These are phyloP conservation scores for Caretta caretta DNA, from an alignment of 2,113 vertebrate genomes.

Conservation along the genomic window DNA sequence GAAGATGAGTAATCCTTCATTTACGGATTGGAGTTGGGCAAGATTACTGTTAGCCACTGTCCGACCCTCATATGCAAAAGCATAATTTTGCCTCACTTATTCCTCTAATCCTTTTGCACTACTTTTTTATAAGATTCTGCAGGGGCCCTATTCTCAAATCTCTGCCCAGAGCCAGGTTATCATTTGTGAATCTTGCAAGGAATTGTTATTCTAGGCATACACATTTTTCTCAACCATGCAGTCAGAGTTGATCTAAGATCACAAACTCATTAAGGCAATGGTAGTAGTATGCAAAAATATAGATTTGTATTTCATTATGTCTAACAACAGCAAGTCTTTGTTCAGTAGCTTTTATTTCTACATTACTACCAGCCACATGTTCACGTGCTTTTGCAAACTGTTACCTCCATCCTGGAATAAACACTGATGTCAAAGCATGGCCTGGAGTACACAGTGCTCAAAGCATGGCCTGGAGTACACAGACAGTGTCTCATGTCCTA, in stretches of 20 bases:
- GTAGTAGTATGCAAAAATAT: background rate
- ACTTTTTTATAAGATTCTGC: background rate
- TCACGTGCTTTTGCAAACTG: background rate
- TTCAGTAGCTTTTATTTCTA: conserved; percentile 10
- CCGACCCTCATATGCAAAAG: background rate
- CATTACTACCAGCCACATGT: background rate
- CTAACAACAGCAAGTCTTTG: conserved; percentile 2
- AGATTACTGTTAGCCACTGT: background rate
- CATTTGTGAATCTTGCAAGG: background rate
- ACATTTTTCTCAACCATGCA: background rate
- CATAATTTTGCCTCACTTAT: background rate
- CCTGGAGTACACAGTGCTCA: background rate
- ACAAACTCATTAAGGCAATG: background rate
- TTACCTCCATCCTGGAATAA: background rate
- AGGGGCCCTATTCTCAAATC: background rate
- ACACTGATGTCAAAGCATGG: background rate
- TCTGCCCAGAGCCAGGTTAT: background rate
- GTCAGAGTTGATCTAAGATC: conserved; percentile 26
- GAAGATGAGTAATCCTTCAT: background rate
- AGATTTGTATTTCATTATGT: background rate
- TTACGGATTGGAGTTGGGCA: background rate
- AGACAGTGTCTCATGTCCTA: fast-evolving
- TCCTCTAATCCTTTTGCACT: background rate
- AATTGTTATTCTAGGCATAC: background rate
- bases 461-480: background rate